Conservation (phyloP, 2,113 vertebrate genomes). For the Phaethornis superciliosus region DNA sequence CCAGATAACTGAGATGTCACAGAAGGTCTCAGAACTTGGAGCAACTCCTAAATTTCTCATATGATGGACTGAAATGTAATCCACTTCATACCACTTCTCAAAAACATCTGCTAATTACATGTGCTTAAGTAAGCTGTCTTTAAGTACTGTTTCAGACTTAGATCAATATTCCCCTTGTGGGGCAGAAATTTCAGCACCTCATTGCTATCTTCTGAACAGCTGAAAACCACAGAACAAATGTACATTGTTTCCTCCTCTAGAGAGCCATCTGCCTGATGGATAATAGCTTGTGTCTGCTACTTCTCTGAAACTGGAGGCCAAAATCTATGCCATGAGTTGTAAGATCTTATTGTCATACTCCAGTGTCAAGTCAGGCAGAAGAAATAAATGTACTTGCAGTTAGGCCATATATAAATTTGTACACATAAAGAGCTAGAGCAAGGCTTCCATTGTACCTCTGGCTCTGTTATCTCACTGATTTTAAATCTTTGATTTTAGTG, state of each 20-base stretch:
- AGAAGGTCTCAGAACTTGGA: background rate
- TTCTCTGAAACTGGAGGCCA: background rate
- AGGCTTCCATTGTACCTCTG: background rate
- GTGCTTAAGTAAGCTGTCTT: constrained; percentile 22
- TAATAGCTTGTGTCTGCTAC: background rate
- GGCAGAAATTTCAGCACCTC: constrained; percentile 52
- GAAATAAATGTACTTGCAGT: background rate
- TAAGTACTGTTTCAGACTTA: constrained; percentile 8
- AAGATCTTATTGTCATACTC: background rate
- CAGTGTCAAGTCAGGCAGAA: background rate
- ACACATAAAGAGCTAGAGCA: background rate
- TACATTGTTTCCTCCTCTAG: background rate
- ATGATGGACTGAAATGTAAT: constrained; percentile 20
- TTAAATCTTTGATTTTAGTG: background rate
- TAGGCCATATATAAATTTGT: background rate
- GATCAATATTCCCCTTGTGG: constrained; percentile 12
- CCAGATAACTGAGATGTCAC: background rate
- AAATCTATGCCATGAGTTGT: background rate
- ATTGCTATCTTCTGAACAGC: constrained; percentile 23
- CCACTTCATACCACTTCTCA: background rate
- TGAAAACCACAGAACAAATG: constrained; percentile 11
- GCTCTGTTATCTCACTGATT: background rate
- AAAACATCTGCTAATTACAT: constrained; percentile 25
- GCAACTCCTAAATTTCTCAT: background rate
- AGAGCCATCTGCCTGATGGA: background rate